These are phyloP conservation scores for Hyles euphorbiae DNA, from an alignment of 1,140 invertebrate genomes.

Conservation along the genomic window DNA sequence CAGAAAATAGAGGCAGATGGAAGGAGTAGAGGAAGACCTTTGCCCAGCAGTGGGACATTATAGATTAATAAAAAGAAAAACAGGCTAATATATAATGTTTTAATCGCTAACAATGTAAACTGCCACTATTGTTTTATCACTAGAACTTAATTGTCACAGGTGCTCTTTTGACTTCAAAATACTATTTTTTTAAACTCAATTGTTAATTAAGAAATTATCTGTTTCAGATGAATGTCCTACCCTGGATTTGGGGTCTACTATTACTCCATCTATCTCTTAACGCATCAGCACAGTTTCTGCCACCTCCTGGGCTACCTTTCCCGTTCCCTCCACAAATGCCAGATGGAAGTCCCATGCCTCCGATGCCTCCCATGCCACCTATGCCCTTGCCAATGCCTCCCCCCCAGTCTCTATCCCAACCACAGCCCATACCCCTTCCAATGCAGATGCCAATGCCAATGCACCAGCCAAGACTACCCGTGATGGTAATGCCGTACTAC, in stretches of 20 bases:
- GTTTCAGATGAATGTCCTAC: slow-evolving; percentile 17
- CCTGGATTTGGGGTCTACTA: too few species aligned
- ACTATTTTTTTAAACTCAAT: too few species aligned
- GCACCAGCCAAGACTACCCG: slow-evolving; percentile 34
- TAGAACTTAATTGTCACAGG: too few species aligned
- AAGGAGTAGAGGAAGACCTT: too few species aligned
- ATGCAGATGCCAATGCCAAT: slow-evolving; percentile 27
- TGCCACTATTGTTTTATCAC: too few species aligned
- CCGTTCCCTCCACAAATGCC: slow-evolving; percentile 2
- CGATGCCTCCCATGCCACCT: slow-evolving; percentile 8
- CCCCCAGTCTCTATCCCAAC: slow-evolving; percentile 10
- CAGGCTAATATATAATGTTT: too few species aligned
- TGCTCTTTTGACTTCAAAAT: too few species aligned
- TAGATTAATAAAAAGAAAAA: too few species aligned
- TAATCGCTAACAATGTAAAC: too few species aligned
- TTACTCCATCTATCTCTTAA: neutral
- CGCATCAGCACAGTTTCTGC: slow-evolving; percentile 12
- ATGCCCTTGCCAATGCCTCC: neutral
- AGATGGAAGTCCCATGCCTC: slow-evolving; percentile 9
- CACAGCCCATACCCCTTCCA: slow-evolving; percentile 13
- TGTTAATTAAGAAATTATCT: neutral
- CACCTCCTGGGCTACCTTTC: slow-evolving; percentile 7
- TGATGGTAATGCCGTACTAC: slow-evolving; percentile 48
- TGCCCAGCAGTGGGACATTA: too few species aligned
- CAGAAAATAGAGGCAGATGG: too few species aligned